A percentile compares a stretch with the other conserved stretches of the same genome.
Conservation (phyloP, 1,140 invertebrate genomes). For the Halesus radiatus region DNA sequence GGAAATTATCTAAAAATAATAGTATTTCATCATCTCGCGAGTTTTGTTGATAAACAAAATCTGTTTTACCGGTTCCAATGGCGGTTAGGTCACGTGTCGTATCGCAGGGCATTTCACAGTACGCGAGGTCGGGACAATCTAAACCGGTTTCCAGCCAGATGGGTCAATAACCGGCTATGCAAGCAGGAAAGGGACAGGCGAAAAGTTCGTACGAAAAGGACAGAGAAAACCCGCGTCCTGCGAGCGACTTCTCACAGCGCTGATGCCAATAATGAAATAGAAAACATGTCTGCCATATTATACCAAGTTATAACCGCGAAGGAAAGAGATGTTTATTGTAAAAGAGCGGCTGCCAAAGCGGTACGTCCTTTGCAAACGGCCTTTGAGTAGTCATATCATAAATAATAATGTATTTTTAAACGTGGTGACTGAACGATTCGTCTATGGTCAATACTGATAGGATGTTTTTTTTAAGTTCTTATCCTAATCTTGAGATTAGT, state of each 20-base stretch:
- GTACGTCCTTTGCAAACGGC: slow-evolving; percentile 19
- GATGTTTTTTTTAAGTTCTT: too few relatives aligned
- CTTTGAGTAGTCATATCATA: background rate
- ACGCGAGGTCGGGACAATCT: slow-evolving; percentile 28
- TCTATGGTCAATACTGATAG: too few relatives aligned
- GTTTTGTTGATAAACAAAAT: too few relatives aligned
- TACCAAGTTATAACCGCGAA: slow-evolving; percentile 4
- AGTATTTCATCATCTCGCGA: too few relatives aligned
- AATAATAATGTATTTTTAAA: too few relatives aligned
- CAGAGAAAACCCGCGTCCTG: slow-evolving; percentile 32
- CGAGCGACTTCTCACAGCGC: slow-evolving; percentile 20
- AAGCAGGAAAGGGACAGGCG: slow-evolving; percentile 25
- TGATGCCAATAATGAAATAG: background rate
- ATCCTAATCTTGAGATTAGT: too few relatives aligned
- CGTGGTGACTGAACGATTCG: too few relatives aligned
- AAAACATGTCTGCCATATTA: background rate
- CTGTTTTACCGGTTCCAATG: too few relatives aligned
- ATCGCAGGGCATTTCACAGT: slow-evolving; percentile 13
- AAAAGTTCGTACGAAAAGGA: slow-evolving; percentile 20
- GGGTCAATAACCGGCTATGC: slow-evolving; percentile 33
- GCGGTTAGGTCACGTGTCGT: background rate
- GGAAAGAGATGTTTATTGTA: slow-evolving; percentile 29
- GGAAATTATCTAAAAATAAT: too few relatives aligned
- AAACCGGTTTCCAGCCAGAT: slow-evolving; percentile 1
- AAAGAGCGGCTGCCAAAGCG: slow-evolving; percentile 20